Evolutionary conservation across 2,113 vertebrate species (phyloP).

Genomic region (Gyps fulvus): DNA sequence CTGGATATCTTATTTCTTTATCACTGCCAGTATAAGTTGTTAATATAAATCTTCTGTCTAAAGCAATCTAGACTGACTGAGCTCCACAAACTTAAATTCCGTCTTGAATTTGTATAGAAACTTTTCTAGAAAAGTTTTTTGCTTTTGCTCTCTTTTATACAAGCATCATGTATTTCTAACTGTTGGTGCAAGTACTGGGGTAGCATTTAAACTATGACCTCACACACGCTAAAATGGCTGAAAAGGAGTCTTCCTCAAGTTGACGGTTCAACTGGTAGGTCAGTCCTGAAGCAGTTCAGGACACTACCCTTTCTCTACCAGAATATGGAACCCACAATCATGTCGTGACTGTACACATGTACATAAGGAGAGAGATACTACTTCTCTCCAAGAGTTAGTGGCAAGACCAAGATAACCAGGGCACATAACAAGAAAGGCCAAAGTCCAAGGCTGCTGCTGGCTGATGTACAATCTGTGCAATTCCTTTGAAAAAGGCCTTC

Average conservation of each 20-base stretch:
- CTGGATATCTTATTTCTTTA: background rate
- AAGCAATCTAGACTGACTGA: background rate
- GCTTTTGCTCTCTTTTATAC: background rate
- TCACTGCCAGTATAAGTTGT: background rate
- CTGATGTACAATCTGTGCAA: too few species aligned
- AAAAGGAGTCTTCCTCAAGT: background rate
- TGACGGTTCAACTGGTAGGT: background rate
- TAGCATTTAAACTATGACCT: background rate
- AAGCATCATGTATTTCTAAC: background rate
- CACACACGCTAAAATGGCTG: background rate
- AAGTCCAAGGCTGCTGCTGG: background rate
- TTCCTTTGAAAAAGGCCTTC: background rate
- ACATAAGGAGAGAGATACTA: background rate
- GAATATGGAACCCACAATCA: background rate
- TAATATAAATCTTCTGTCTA: background rate
- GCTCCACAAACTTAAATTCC: background rate
- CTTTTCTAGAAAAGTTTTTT: background rate
- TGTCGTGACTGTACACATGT: accelerated
- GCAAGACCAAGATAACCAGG: background rate
- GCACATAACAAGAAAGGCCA: background rate
- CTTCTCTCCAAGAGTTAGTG: background rate
- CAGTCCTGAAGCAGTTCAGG: background rate
- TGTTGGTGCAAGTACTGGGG: background rate
- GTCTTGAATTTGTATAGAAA: background rate
- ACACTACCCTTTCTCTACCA: background rate